Conservation (phyloP, 2,888 invertebrate genomes). For the Oligia latruncula region DNA sequence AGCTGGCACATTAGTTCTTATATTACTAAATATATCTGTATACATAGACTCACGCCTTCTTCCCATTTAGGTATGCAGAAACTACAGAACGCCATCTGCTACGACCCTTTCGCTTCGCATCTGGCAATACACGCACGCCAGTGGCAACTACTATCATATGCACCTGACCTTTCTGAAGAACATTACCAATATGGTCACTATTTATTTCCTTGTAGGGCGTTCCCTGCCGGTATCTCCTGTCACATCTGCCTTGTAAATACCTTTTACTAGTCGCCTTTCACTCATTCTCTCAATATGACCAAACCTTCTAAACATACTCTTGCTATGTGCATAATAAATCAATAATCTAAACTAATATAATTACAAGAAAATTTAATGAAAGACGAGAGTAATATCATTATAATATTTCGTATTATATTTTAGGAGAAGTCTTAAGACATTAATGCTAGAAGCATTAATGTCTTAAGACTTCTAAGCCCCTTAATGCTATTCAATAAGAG, state of each 20-base stretch:
- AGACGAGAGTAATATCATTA: not conserved
- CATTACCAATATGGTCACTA: not conserved
- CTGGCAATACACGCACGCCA: not conserved
- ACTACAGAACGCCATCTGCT: not conserved
- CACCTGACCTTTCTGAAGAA: not conserved
- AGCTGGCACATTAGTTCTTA: not conserved
- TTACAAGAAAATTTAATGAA: not conserved
- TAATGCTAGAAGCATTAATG: slow-evolving; percentile 1
- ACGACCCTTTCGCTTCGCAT: not conserved
- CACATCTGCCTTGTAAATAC: not conserved
- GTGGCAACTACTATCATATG: not conserved
- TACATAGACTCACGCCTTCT: not conserved
- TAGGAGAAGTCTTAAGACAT: slow-evolving; percentile 6
- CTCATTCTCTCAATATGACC: no score
- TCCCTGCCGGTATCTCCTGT: not conserved
- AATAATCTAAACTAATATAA: slow-evolving; percentile 11
- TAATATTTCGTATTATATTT: slow-evolving; percentile 11
- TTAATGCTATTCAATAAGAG: slow-evolving; percentile 19
- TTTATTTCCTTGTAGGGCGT: not conserved
- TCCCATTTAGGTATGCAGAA: not conserved
- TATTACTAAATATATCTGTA: not conserved
- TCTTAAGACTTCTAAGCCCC: not conserved
- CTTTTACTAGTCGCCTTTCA: no score
- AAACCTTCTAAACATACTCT: no score
- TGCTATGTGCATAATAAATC: not conserved